Base-by-base conservation (phyloP, 2,888 invertebrate genomes). In the Hipparchia semele region DNA sequence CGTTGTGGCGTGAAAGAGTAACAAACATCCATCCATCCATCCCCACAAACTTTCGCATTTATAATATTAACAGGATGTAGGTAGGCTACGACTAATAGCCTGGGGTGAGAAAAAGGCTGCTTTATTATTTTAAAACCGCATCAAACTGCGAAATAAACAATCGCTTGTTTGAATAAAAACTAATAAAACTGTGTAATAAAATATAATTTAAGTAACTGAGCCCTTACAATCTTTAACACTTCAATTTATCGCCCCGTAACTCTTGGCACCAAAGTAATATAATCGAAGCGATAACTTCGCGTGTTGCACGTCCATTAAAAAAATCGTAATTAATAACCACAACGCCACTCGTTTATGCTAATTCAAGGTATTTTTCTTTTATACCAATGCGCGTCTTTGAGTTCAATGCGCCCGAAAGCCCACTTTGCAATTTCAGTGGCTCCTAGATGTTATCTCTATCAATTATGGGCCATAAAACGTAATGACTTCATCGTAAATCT, bases 401-500 rank as follows among this genome's bases (percentile, higher is more conserved):
- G 90, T 89, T 87, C 87, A 90, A 88, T 80, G 90, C 87, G 84
- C 90, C 85, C 83, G 80, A 89, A 87, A 86, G 87, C 86, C 87
- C 86, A 90, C 90, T 90, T 91, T 90, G 91, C 91, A 91, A 91
- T 92, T 92, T 89, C 87, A 90, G 87, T 86, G 83, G 86, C 84
- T 82, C 87, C 81, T 79, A 90, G 92, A 92, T 92, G 86, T 83
- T 92, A 92, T 92, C 92, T 91, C 88, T 90, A 92, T 91, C 92
- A 92, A 92, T 92, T 92, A 92, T 91, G 89, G 92, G 81, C 91
- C 90, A 92, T 92, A 92, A 92, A 92, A 91, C 86, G 87, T 92
- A 92, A 92, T 92, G 92, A 90, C 92, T 92, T 91, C 90, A 92
- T 92, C 92, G 91, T 92, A 92, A 92, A 92, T 92, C 92, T 91